Evolutionary conservation across 2,888 invertebrate species (phyloP), one percentile per base, ranked within the genome.

Genomic region (Drosophila neotestacea): DNA sequence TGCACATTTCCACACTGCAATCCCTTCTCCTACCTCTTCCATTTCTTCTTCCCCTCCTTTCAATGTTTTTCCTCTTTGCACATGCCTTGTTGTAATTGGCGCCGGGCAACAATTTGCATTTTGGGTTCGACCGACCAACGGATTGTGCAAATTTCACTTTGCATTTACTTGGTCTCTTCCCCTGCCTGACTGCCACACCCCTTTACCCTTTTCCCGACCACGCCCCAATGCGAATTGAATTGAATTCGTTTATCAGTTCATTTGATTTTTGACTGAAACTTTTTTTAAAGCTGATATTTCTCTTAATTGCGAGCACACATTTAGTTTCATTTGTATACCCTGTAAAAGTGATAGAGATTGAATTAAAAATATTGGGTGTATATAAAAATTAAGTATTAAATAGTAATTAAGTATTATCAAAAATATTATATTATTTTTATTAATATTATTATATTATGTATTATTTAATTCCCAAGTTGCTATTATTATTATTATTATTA

Each of bases 181-280:
- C n/a, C 0, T 22, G 3, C 5, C n/a, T 1, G 34, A 4, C 28
- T 11, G 1, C 28, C n/a, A 6, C 22, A 3, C n/a, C 6, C 9
- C 10, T 9, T 13, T 28, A 39, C 7, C n/a, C 13, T 4, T 36
- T 4, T 36, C 11, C 9, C 1, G 13, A 41, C 56, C 60, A 56
- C 56, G 59, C 52, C 55, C 62, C 51, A 60, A 70, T 67, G 62
- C 56, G 13, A 56, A 69, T 73, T 60, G 66, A 77, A 71, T 79
- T 77, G 41, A 85, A 77, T 73, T 70, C 65, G 63, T 66, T 79
- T 77, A 85, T 69, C 83, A 75, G 82, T 83, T 77, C 80, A 79
- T 85, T 81, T 82, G 73, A 77, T 79, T 82, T 73, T 62, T 79
- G 66, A 62, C 54, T 70, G 59, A 39, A 34, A 46, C 28, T 27